Base-by-base conservation (phyloP, 2,797 vertebrate genomes). In the Perodicticus potto region DNA sequence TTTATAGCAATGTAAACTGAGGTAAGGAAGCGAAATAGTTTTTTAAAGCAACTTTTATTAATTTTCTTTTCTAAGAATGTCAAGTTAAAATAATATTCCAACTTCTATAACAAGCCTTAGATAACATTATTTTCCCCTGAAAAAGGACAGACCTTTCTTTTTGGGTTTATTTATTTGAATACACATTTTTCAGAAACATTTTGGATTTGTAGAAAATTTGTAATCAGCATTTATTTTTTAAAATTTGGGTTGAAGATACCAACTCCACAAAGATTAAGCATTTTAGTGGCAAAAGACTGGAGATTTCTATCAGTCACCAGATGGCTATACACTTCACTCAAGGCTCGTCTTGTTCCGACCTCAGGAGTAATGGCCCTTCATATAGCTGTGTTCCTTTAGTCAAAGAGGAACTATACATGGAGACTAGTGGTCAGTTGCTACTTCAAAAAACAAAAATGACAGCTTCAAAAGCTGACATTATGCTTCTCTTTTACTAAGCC, bases 391-490 rank as follows among this genome's bases (percentile, higher is more conserved):
- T 7, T 90, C 53, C 81, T 95, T 95, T 94, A 84, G 84, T 95
- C 90, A 97, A 96, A 97, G 97, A 97, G 94, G 93, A 97, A 93
- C 96, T 97, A 94, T 94, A 96, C 97, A 96, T 96, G 92, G 85
- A 95, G 95, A 91, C 96, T 7, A 94, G 96, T 88, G 96, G 97
- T 97, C 93, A 97, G 96, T 97, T 81, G 59, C 87, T 94, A 89
- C 96, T 97, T 97, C 96, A 89, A 92, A 97, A 97, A 97, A 78
- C 92, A 82, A 96, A 97, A 96, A 95, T 93, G 97, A 97, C 93
- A 95, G 97, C 76, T 95, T 97, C 96, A 95, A 97, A 97, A 96
- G 97, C 96, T 91, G 85, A 96, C 94, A 96, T 96, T 97, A 94
- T 97, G 91, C 89, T 83, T 80, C 91, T 96, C 91, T 94, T 93